phyloP scores from a whole-genome alignment of 2,888 invertebrate genomes.

The Brachypalpus laphriformis region DNA sequence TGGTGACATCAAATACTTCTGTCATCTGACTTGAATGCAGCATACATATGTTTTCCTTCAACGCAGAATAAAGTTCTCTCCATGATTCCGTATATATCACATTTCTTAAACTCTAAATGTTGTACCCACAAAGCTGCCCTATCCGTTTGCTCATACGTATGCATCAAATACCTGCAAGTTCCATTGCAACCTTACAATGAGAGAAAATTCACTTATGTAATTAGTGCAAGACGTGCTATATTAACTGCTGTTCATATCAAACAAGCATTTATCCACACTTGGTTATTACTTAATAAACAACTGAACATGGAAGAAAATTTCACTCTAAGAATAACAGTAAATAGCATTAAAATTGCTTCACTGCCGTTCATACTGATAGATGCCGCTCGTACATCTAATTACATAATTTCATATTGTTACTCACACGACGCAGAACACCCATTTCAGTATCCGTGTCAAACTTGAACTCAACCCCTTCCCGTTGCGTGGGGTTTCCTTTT shows the following conservation, averaged over 20 bases:
- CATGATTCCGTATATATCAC: no score
- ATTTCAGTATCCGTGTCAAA: constrained; percentile 35
- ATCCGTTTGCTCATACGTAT: background rate
- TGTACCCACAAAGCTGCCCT: no score
- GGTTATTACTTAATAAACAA: background rate
- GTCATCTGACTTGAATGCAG: no score
- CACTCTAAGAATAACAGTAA: constrained; percentile 9
- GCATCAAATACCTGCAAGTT: background rate
- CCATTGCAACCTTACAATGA: background rate
- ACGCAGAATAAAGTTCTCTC: no score
- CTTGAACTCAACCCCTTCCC: constrained; percentile 38
- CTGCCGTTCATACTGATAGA: constrained; percentile 22
- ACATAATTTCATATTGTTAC: constrained; percentile 41
- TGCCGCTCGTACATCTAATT: constrained; percentile 26
- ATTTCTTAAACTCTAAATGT: no score
- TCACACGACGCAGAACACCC: constrained; percentile 11
- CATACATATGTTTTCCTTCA: no score
- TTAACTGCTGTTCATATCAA: background rate
- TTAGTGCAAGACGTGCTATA: background rate
- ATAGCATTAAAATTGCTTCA: constrained; percentile 27
- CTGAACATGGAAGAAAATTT: no score
- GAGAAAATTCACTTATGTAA: background rate
- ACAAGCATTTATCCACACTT: background rate
- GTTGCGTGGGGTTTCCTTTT: constrained; percentile 4
- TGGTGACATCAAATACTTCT: no score